Base-by-base conservation (phyloP, 1,140 invertebrate species). In the Magallana angulata region DNA sequence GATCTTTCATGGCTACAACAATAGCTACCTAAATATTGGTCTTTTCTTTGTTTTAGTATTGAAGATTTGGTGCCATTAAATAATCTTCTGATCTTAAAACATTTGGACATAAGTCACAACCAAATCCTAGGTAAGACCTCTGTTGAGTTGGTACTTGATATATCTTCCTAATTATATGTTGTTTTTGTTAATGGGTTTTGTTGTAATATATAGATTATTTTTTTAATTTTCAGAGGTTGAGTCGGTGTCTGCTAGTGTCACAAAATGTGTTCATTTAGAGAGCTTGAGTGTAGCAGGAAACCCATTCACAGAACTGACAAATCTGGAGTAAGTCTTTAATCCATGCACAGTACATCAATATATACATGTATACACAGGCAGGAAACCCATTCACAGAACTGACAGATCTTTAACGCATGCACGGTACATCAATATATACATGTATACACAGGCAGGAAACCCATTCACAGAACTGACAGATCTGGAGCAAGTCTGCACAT, bases 101-200 rank as follows among this genome's bases (percentile, higher is more conserved):
- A 89, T 12, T 82, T 93, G 12, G 87, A 93, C 89, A 83, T 93
- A 8, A 90, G 89, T 81, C 89, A 91, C 36, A 94, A 94, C 85
- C 92, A 93, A 85, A 88, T 94, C 12, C 36, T 90, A 87, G 93
- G 93, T 93, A 87, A 89, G 90, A 68, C 68, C 4, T 16, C 30
- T 24, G 64, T 8, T 62, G n/a, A 16, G 11, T 62, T 62, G 5
- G 60, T 62, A 12, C n/a, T 62, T n/a, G 12, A 62, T 14, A 62
- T 12, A 7, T 62, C 12, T 16, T 12, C 5, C 18, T 64, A 0
- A 7, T 64, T 16, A 62, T 0, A 62, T 64, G 6, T 16, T 0
- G 5, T n/a, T 16, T 12, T 5, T 62, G 14, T n/a, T 18, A 6
- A 7, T n/a, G 18, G 60, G n/a, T 16, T 64, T n/a, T 64, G 60